phyloP scores from a whole-genome alignment of 1,140 invertebrate species.

The Mya arenaria region DNA sequence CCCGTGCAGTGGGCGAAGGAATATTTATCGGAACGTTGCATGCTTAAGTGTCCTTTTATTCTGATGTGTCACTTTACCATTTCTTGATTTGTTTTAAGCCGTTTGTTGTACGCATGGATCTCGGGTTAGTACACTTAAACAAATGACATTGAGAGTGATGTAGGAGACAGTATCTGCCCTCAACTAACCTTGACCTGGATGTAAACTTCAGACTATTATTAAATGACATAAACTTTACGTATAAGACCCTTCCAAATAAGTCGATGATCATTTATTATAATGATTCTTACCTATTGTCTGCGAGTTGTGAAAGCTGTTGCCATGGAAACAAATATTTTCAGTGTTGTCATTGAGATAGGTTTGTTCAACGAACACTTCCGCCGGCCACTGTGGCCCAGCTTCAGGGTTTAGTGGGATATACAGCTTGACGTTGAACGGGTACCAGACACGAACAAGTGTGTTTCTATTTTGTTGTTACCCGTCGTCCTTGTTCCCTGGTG shows the following conservation, averaged over 20 bases:
- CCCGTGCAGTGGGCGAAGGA: too few relatives aligned
- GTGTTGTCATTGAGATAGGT: slow-evolving; percentile 2
- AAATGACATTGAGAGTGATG: too few relatives aligned
- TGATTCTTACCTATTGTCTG: slow-evolving; percentile 6
- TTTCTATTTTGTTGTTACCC: not conserved
- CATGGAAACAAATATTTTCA: not conserved
- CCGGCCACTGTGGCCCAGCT: slow-evolving; percentile 23
- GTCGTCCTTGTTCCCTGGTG: not conserved
- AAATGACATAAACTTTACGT: not conserved
- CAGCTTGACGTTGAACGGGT: not conserved
- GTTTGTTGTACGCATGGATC: too few relatives aligned
- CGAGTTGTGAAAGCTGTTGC: not conserved
- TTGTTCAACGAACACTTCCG: not conserved
- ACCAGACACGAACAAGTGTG: not conserved
- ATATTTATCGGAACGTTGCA: too few relatives aligned
- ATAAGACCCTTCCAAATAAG: not conserved
- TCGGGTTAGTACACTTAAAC: too few relatives aligned
- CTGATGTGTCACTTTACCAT: too few relatives aligned
- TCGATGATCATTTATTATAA: not conserved
- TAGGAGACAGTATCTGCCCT: slow-evolving; percentile 15
- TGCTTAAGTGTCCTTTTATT: too few relatives aligned
- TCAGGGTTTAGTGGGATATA: slow-evolving; percentile 21
- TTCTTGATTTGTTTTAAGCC: too few relatives aligned
- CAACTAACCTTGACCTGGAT: slow-evolving; percentile 24
- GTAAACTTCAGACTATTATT: not conserved